Percentiles rank a stretch among this genome's conserved stretches.
phyloP scores from a whole-genome alignment of 2,888 invertebrate genomes.

The Metopia argyrocephala region DNA sequence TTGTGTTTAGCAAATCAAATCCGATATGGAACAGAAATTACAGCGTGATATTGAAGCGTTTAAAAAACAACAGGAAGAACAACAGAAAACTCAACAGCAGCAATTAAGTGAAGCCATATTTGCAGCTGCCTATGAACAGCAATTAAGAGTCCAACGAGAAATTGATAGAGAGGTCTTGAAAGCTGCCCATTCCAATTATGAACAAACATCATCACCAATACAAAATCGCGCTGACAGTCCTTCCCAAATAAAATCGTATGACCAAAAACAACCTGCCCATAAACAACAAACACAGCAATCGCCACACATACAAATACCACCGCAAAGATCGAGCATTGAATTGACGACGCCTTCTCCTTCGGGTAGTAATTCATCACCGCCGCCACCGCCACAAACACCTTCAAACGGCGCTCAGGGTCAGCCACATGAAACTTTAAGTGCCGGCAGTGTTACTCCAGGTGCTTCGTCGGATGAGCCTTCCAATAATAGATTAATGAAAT shows the following conservation, averaged over 20 bases:
- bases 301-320: conserved; percentile 37
- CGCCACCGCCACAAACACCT: conserved; percentile 68
- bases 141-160: conserved; percentile 67
- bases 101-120: conserved; percentile 69
- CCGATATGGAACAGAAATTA: conserved; percentile 75
- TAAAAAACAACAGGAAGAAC: conserved; percentile 74
- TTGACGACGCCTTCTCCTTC: conserved; percentile 73
- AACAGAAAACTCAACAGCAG: conserved; percentile 74
- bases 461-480: conserved; percentile 69
- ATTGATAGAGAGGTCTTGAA: conserved; percentile 60
- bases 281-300: conserved; percentile 47
- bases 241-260: conserved; percentile 38
- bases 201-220: conserved; percentile 65
- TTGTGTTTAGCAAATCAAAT: conserved; percentile 64
- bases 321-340: conserved; percentile 66
- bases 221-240: conserved; percentile 40
- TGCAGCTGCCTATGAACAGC: conserved; percentile 72
- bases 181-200: conserved; percentile 65
- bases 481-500: conserved; percentile 79
- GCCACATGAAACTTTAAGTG: conserved; percentile 19
- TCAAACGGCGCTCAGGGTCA: conserved; percentile 5
- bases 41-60: conserved; percentile 74
- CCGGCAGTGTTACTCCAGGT: conserved; percentile 33
- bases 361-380: conserved; percentile 71
- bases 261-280: conserved; percentile 63